Conservation (phyloP, 2,888 invertebrate species). For the Macropis europaea region DNA sequence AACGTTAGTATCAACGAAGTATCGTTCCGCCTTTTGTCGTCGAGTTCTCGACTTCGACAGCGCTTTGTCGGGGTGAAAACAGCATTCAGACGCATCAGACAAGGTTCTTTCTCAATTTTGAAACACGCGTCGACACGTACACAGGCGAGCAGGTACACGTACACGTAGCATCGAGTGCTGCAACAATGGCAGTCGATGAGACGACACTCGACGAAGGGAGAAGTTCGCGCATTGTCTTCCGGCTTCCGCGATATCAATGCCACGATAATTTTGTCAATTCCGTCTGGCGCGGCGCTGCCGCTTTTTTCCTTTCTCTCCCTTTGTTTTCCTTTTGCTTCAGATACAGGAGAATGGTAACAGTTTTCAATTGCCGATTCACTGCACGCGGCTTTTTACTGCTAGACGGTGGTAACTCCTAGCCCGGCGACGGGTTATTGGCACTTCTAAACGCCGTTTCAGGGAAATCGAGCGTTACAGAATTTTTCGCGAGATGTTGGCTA, state of each 20-base stretch:
- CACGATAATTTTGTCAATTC: slow-evolving; percentile 30
- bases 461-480: background rate
- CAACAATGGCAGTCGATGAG: slow-evolving; percentile 34
- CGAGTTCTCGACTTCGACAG: too few species aligned
- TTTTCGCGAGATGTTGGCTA: too few species aligned
- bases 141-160: background rate
- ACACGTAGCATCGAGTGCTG: slow-evolving; percentile 3
- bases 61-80: too few species aligned
- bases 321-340: too few species aligned
- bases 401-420: background rate
- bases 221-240: slow-evolving; percentile 35
- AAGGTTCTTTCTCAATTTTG: slow-evolving; percentile 6
- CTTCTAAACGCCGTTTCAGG: background rate
- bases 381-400: background rate
- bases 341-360: background rate
- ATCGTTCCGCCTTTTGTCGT: too few species aligned
- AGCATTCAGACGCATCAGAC: too few species aligned
- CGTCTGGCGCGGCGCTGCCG: background rate
- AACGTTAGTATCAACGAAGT: too few species aligned
- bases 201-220: slow-evolving; percentile 30
- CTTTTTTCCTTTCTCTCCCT: too few species aligned
- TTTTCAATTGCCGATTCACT: background rate
- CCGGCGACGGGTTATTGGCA: background rate
- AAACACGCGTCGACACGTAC: background rate
- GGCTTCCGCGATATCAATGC: slow-evolving; percentile 14